Percentiles rank a stretch among this genome's conserved stretches.
Evolutionary conservation across 2,113 vertebrate species (phyloP).

Genomic region (Nycticebus coucang): DNA sequence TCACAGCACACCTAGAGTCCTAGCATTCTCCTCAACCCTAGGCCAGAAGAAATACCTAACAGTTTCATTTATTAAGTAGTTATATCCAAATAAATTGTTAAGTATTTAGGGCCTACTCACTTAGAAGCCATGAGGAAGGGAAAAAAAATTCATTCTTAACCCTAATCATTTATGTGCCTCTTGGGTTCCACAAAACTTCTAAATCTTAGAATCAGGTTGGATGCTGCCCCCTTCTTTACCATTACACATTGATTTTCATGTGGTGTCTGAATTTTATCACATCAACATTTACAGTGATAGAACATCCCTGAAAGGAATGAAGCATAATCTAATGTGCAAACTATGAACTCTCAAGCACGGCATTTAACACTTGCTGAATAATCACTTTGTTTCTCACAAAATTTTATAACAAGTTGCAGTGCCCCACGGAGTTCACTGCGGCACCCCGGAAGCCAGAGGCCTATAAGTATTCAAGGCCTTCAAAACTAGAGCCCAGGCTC

Average conservation of each 20-base stretch:
- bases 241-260: not conserved
- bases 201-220: not conserved
- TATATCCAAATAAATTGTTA: not conserved
- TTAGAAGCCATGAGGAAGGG: not conserved
- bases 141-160: conserved; percentile 26
- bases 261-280: not conserved
- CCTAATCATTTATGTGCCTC: not conserved
- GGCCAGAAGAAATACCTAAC: not conserved
- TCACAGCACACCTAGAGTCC: not conserved
- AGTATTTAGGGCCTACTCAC: not conserved
- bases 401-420: too few species aligned
- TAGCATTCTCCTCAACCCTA: not conserved
- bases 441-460: not conserved
- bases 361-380: not conserved
- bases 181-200: not conserved
- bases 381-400: not conserved
- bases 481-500: not conserved
- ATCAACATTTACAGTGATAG: not conserved
- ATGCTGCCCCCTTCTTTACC: not conserved
- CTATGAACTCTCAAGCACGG: not conserved
- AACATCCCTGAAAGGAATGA: not conserved
- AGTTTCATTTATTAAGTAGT: not conserved
- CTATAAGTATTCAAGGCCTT: not conserved
- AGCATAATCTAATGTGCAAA: not conserved
- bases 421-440: not conserved